phyloP scores from a whole-genome alignment of 2,888 invertebrate genomes.

The Spisula solida region DNA sequence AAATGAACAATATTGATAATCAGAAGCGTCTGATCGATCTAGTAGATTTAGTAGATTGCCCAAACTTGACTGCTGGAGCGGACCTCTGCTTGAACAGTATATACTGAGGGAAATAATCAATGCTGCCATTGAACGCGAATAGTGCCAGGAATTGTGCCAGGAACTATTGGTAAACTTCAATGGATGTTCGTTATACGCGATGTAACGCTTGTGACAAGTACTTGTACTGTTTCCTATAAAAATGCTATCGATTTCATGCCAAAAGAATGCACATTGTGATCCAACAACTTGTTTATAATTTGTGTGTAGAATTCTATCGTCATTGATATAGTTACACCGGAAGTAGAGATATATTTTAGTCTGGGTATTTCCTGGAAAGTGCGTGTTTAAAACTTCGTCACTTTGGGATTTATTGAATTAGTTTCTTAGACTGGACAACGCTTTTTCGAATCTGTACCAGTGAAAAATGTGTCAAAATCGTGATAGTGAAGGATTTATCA shows the following conservation, averaged over 20 bases:
- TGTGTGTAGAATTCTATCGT: not conserved
- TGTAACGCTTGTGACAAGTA: not conserved
- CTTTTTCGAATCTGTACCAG: not conserved
- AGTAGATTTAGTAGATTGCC: constrained; percentile 26
- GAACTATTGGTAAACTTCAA: constrained; percentile 62
- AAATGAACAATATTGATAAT: constrained; percentile 44
- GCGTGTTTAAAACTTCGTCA: not conserved
- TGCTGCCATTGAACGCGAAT: constrained; percentile 12
- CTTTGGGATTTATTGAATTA: not conserved
- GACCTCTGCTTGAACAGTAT: constrained; percentile 33
- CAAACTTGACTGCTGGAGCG: constrained; percentile 45
- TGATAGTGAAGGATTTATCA: not conserved
- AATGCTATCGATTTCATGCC: constrained; percentile 31
- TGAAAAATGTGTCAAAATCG: constrained; percentile 20
- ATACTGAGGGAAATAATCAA: constrained; percentile 50
- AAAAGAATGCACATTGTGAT: constrained; percentile 25
- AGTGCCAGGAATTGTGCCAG: constrained; percentile 37
- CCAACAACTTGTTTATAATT: not conserved
- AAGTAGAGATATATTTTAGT: not conserved
- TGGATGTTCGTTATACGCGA: constrained; percentile 41
- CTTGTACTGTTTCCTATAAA: constrained; percentile 30
- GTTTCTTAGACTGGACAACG: not conserved
- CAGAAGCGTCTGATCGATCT: not conserved
- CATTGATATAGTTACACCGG: not conserved
- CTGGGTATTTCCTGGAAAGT: constrained; percentile 1